phyloP scores from a whole-genome alignment of 2,797 vertebrate genomes.

The Spinibarbus caldwelli region DNA sequence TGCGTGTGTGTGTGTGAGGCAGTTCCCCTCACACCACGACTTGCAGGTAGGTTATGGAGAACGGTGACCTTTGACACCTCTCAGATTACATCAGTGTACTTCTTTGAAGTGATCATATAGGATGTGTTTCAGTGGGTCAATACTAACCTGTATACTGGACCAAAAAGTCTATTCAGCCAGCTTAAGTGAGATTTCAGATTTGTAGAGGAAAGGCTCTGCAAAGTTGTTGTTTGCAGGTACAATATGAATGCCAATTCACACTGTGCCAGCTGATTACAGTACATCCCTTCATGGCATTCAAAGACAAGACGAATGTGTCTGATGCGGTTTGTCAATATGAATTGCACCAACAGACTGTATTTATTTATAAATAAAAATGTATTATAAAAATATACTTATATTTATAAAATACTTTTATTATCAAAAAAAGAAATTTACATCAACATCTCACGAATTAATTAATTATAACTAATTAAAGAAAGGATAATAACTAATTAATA shows the following conservation, averaged over 20 bases:
- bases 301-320: too few relatives aligned
- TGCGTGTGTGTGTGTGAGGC: neutral
- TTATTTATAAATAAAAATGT: too few relatives aligned
- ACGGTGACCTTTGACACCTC: neutral
- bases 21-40: neutral
- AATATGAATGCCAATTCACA: neutral
- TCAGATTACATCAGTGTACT: neutral
- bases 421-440: too few relatives aligned
- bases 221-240: neutral
- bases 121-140: neutral
- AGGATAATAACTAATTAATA: too few relatives aligned
- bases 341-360: too few relatives aligned
- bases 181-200: neutral
- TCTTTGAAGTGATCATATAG: neutral
- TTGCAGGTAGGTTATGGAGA: slow-evolving; percentile 6
- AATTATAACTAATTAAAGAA: too few relatives aligned
- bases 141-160: neutral
- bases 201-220: neutral
- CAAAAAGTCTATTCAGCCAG: neutral
- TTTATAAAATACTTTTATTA: too few relatives aligned
- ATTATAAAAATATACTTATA: too few relatives aligned
- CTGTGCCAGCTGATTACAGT: neutral
- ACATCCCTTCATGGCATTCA: neutral
- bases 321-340: too few relatives aligned
- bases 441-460: too few relatives aligned